phyloP scores from a whole-genome alignment of 2,797 vertebrate genomes.

The Enteromius afrohamiltoni region DNA sequence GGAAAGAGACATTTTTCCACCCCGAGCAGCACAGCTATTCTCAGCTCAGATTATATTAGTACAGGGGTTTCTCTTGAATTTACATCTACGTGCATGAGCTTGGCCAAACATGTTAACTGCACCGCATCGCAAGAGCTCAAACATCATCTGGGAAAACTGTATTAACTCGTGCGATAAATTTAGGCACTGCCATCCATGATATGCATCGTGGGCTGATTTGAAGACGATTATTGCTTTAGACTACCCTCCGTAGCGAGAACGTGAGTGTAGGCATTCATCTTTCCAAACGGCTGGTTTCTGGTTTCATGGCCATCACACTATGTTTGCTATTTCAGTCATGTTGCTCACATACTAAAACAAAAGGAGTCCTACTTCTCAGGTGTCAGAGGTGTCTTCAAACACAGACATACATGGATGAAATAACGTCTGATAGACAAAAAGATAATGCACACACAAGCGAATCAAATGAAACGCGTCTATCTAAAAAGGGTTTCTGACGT shows the following conservation, averaged over 20 bases:
- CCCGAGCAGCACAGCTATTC: constrained; percentile 48
- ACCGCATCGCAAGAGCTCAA: constrained; percentile 32
- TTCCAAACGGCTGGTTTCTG: constrained; percentile 35
- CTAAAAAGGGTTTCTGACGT: not conserved
- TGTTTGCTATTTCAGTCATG: constrained; percentile 42
- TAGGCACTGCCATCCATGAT: not conserved
- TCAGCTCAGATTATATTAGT: constrained; percentile 38
- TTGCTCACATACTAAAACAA: not conserved
- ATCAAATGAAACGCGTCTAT: not conserved
- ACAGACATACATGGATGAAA: constrained; percentile 32
- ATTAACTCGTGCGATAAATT: constrained; percentile 2
- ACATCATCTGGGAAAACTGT: constrained; percentile 10
- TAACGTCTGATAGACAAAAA: constrained; percentile 1
- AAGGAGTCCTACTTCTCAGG: constrained; percentile 20
- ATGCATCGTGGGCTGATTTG: not conserved
- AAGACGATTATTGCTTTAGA: not conserved
- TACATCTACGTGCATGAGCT: constrained; percentile 52
- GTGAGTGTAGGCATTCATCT: constrained; percentile 7
- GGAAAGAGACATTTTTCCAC: constrained; percentile 6
- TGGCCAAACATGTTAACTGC: constrained; percentile 58
- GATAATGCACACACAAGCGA: not conserved
- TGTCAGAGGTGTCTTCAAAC: not conserved
- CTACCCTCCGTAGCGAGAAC: not conserved
- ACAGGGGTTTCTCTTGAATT: constrained; percentile 48
- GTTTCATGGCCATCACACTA: constrained; percentile 1